Evolutionary conservation across 2,113 vertebrate genomes (phyloP).

Genomic region (Spermophilus dauricus): DNA sequence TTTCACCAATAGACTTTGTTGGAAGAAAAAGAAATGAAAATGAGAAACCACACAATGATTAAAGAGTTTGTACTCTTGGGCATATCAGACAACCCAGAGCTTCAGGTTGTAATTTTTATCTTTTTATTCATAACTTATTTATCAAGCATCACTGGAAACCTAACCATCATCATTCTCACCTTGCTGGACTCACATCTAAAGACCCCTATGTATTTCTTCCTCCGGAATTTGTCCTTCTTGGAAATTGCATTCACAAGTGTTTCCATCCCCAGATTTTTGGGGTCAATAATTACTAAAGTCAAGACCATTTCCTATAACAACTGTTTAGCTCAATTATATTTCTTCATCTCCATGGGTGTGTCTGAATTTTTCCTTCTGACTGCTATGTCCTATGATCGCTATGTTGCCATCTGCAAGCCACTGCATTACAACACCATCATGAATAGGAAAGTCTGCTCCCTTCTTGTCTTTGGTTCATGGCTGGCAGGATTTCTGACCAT

Average conservation of each 20-base stretch:
- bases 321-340: no score
- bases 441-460: no score
- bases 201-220: constrained; percentile 65
- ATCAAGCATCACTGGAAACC: constrained; percentile 35
- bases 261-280: constrained; percentile 56
- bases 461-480: no score
- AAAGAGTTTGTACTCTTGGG: constrained; percentile 43
- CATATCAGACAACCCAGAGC: not conserved
- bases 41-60: not conserved
- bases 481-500: no score
- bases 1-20: not conserved
- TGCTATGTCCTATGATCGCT: constrained; percentile 71
- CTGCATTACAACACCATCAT: constrained; percentile 62
- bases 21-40: not conserved
- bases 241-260: constrained; percentile 72
- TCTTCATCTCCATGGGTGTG: not conserved
- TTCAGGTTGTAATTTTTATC: constrained; percentile 18
- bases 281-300: constrained; percentile 21
- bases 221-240: constrained; percentile 69
- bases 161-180: constrained; percentile 54
- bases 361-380: constrained; percentile 67
- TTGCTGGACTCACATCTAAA: not conserved
- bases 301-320: constrained; percentile 35
- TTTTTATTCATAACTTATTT: constrained; percentile 59
- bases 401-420: constrained; percentile 76